A percentile compares a stretch with the other conserved stretches of the same genome.
phyloP scores from a whole-genome alignment of 2,888 invertebrate species.

The Sympetrum striolatum region DNA sequence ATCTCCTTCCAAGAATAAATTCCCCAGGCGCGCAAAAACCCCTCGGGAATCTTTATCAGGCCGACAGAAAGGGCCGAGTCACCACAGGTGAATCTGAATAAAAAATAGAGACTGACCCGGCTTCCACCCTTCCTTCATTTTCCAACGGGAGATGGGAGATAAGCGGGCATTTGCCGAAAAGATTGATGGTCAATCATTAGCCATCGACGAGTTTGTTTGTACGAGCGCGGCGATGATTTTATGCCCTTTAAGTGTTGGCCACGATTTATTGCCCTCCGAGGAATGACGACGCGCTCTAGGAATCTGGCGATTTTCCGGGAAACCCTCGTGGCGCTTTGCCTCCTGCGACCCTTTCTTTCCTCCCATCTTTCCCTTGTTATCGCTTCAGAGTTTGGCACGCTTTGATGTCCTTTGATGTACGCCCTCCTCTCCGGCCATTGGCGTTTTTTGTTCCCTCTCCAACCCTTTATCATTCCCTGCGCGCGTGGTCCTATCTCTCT shows the following conservation, averaged over 20 bases:
- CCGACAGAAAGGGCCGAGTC: not conserved
- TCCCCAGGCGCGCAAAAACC: not conserved
- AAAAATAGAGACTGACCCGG: not conserved
- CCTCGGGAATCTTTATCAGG: not conserved
- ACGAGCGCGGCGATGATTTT: not conserved
- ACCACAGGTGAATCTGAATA: not conserved
- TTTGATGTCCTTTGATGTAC: not conserved
- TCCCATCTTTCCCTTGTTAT: not conserved
- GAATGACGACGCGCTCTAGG: not conserved
- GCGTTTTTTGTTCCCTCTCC: not conserved
- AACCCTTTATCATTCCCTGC: not conserved
- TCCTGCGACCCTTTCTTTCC: not conserved
- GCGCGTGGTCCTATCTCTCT: not conserved
- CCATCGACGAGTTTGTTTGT: not conserved
- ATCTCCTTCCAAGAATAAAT: not conserved
- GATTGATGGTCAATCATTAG: not conserved
- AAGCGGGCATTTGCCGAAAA: not conserved
- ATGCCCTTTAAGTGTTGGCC: not conserved
- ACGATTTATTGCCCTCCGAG: not conserved
- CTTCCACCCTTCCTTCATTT: not conserved
- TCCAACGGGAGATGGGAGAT: not conserved
- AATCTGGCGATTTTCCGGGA: not conserved
- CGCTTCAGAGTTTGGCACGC: not conserved
- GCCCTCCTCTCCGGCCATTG: not conserved
- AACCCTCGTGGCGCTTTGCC: not conserved